A percentile compares a stretch with the other conserved stretches of the same genome.
Evolutionary conservation across 1,140 invertebrate genomes (phyloP).

Genomic region (Bombus sylvicola): DNA sequence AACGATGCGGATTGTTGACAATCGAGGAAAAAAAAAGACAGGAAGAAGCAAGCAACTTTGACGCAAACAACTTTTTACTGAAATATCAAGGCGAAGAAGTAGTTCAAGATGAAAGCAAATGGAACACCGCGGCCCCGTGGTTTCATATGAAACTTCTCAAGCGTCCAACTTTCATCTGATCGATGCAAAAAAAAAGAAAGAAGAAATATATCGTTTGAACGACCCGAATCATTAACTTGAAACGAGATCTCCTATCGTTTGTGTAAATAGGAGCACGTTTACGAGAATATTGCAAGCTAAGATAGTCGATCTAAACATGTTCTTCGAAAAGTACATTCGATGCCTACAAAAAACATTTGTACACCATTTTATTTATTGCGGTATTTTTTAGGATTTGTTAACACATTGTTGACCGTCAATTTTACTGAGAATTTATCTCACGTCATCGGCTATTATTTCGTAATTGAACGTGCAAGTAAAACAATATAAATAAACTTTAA

Average conservation of each 20-base stretch:
- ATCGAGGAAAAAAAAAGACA: not conserved
- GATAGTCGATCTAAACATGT: not conserved
- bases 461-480: too few relatives aligned
- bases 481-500: too few relatives aligned
- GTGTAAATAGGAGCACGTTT: not conserved
- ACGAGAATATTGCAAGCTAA: not conserved
- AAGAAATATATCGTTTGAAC: slow-evolving; percentile 4
- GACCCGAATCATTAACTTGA: not conserved
- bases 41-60: slow-evolving; percentile 20
- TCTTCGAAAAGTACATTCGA: not conserved
- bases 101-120: slow-evolving; percentile 43
- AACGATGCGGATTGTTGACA: slow-evolving; percentile 21
- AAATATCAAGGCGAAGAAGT: slow-evolving; percentile 28
- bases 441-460: too few relatives aligned
- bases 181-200: not conserved
- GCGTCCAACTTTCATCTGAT: slow-evolving; percentile 11
- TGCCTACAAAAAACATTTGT: not conserved
- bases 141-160: slow-evolving; percentile 33
- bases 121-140: not conserved
- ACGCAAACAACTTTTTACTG: slow-evolving; percentile 37
- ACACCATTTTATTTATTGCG: too few relatives aligned
- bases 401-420: too few relatives aligned
- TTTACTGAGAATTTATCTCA: too few relatives aligned
- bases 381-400: too few relatives aligned
- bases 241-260: slow-evolving; percentile 1